A percentile compares a stretch with the other conserved stretches of the same genome.
These are phyloP conservation scores for Aurelia sp. DNA, from an alignment of 30 jellyfish, hydroid and myxozoan genomes.

Conservation along the genomic window DNA sequence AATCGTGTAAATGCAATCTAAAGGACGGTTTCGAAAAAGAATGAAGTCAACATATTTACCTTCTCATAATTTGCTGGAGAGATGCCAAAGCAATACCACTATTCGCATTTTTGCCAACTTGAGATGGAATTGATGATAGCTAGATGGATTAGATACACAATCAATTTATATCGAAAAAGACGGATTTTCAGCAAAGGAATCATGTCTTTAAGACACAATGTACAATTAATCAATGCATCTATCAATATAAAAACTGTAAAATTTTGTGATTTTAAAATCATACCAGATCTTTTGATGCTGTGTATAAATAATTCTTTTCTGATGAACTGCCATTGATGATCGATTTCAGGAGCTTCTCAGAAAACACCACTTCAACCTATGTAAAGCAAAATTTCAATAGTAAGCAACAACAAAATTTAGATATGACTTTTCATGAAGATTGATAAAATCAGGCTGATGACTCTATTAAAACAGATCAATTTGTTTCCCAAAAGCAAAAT, in stretches of 20 bases:
- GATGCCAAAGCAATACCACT: conserved; percentile 49
- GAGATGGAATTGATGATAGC: conserved; percentile 65
- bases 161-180: too few species aligned
- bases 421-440: too few species aligned
- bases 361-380: conserved; percentile 75
- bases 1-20: too few species aligned
- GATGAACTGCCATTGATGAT: conserved; percentile 78
- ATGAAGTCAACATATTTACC: conserved; percentile 14
- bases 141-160: not conserved
- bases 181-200: too few species aligned
- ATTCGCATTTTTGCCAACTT: conserved; percentile 58
- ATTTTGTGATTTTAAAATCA: not conserved
- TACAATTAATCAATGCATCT: too few species aligned
- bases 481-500: too few species aligned
- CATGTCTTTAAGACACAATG: too few species aligned
- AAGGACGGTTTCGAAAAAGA: too few species aligned
- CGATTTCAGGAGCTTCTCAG: conserved; percentile 57
- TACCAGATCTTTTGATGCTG: conserved; percentile 83
- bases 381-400: not conserved
- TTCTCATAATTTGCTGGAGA: conserved; percentile 43
- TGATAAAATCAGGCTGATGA: too few species aligned
- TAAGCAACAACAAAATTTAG: too few species aligned
- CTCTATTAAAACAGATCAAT: too few species aligned
- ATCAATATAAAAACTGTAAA: too few species aligned
- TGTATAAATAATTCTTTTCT: conserved; percentile 69